Evolutionary conservation across 1,140 invertebrate species (phyloP), one percentile per base, ranked within the genome.

Genomic region (Drosophila subobscura): DNA sequence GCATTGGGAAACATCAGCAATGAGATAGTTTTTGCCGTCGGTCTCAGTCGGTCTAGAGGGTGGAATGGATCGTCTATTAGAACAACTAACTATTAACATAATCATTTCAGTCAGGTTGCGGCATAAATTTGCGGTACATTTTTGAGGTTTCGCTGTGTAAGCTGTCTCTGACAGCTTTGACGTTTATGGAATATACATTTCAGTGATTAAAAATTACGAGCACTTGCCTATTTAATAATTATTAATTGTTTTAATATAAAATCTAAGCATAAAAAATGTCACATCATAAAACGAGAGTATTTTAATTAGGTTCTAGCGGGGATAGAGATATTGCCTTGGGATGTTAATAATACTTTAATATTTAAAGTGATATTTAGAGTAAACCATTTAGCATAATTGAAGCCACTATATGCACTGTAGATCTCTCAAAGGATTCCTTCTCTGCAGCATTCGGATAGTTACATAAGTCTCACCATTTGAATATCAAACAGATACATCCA

Each of bases 61-160:
- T 8, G 45, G 61, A 53, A 49, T 54, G 61, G 54, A 67, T 59
- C 71, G 54, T 75, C 72, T 53, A 75, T 65, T 75, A 74, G 71
- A 75, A 75, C 66, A 75, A 74, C 72, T 54, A 75, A 75, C 72
- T 75, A 85, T 85, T 81, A 86, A 72, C 80, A 85, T 85, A 85
- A 85, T 68, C 54, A 70, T 65, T 73, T 59, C 22, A 61, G 55
- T 45, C 81, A 80, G 81, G 77, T 80, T 80, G 74, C 53, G 81
- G 61, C 77, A 88, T 81, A 86, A 88, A 79, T 81, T 88, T 55
- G 71, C 22, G 81, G 54, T 79, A 64, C 80, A 77, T 72, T 64
- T 80, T 85, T 67, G 78, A 52, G 77, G 68, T 59, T 25, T 42
- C 78, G 77, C 16, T 59, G 60, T 55, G 25, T 61, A 57, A 40